Conservation (phyloP, 2,888 invertebrate species). For the Brachypterus glaber region DNA sequence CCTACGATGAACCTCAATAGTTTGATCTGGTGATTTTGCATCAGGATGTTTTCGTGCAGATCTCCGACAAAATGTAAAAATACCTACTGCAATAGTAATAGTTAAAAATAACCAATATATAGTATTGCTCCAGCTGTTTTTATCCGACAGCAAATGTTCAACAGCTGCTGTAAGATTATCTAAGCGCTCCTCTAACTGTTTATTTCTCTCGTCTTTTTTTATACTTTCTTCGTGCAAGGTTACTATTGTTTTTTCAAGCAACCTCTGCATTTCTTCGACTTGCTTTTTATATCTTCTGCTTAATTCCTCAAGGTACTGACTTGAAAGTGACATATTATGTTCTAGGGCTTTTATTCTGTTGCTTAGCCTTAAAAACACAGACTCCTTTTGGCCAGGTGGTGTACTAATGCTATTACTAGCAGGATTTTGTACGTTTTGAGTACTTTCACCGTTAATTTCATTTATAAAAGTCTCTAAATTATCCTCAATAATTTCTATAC, state of each 20-base stretch:
- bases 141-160: slow-evolving; percentile 50
- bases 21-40: slow-evolving; percentile 27
- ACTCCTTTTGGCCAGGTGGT: slow-evolving; percentile 66
- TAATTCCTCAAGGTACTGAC: slow-evolving; percentile 92
- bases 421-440: slow-evolving; percentile 34
- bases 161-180: slow-evolving; percentile 52
- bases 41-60: slow-evolving; percentile 13
- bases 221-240: slow-evolving; percentile 65
- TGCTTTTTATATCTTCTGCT: slow-evolving; percentile 92
- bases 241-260: slow-evolving; percentile 68
- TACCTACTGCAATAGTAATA: slow-evolving; percentile 40
- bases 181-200: slow-evolving; percentile 53
- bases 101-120: slow-evolving; percentile 48
- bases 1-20: slow-evolving; percentile 44
- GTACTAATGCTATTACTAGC: slow-evolving; percentile 32
- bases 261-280: slow-evolving; percentile 87
- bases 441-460: slow-evolving; percentile 47
- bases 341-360: slow-evolving; percentile 95
- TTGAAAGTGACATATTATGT: slow-evolving; percentile 92
- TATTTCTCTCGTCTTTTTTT: slow-evolving; percentile 62
- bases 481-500: slow-evolving; percentile 34
- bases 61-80: slow-evolving; percentile 43
- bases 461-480: slow-evolving; percentile 46
- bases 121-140: slow-evolving; percentile 54
- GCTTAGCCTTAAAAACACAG: slow-evolving; percentile 89